These are phyloP conservation scores for Gadopsis bispinosus DNA, from an alignment of 2,797 vertebrate species.

Conservation along the genomic window DNA sequence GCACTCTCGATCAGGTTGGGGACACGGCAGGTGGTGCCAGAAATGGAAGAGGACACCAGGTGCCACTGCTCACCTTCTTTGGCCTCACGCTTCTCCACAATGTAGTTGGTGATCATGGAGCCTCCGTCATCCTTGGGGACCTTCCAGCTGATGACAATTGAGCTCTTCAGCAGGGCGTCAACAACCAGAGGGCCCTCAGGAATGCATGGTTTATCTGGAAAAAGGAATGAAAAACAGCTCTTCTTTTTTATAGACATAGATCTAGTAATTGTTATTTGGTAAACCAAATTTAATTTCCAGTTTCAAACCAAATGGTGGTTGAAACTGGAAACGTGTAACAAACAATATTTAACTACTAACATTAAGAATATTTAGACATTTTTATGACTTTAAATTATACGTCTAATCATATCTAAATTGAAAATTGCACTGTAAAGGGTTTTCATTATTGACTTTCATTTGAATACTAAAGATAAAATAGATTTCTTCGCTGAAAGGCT, in stretches of 20 bases:
- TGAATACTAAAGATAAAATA: neutral
- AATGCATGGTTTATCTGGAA: constrained; percentile 94
- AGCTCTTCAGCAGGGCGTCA: constrained; percentile 94
- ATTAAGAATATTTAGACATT: neutral
- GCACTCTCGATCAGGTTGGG: constrained; percentile 94
- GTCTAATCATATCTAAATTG: neutral
- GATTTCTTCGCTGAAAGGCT: neutral
- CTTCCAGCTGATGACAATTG: constrained; percentile 96
- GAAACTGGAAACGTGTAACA: neutral
- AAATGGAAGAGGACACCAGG: constrained; percentile 94
- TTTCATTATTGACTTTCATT: neutral
- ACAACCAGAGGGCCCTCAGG: constrained; percentile 94
- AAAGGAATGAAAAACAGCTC: neutral
- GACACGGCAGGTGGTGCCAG: constrained; percentile 93
- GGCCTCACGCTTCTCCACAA: constrained; percentile 96
- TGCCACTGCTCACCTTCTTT: constrained; percentile 97
- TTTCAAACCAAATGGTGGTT: no score
- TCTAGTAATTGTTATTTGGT: neutral
- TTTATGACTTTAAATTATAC: neutral
- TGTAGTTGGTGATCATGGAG: constrained; percentile 95
- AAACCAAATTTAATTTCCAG: no score
- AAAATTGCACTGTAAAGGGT: neutral
- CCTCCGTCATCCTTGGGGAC: constrained; percentile 95
- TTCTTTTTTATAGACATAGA: neutral
- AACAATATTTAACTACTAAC: neutral